Evolutionary conservation across 2,888 invertebrate species (phyloP).

Genomic region (Furcula furcula): DNA sequence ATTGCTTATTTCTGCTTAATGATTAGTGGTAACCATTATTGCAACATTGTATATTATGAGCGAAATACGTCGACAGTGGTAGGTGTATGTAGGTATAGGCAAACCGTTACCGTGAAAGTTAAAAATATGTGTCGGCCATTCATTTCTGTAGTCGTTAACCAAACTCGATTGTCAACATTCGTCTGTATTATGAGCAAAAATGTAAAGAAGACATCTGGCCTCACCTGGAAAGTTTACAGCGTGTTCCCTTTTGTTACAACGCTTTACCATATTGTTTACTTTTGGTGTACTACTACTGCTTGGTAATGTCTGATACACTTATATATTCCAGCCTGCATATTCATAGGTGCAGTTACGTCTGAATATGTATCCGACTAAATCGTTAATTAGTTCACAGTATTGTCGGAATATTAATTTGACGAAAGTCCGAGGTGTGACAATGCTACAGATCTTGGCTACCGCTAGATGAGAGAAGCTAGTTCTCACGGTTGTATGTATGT

Average conservation of each 20-base stretch:
- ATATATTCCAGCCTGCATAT: slow-evolving; percentile 35
- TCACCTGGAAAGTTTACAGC: too few relatives aligned
- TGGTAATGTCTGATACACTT: too few relatives aligned
- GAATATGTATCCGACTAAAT: slow-evolving; percentile 41
- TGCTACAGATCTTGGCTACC: slow-evolving; percentile 70
- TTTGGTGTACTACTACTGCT: too few relatives aligned
- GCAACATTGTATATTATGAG: slow-evolving; percentile 23
- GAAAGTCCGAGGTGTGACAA: slow-evolving; percentile 54
- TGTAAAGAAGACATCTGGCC: too few relatives aligned
- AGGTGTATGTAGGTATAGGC: slow-evolving; percentile 2
- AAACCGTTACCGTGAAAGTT: slow-evolving; percentile 1
- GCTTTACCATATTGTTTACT: too few relatives aligned
- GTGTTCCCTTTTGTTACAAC: too few relatives aligned
- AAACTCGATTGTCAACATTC: not conserved
- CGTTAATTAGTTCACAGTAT: slow-evolving; percentile 66
- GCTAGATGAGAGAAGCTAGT: slow-evolving; percentile 64
- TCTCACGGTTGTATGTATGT: slow-evolving; percentile 74
- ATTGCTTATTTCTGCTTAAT: too few relatives aligned
- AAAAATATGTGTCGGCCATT: not conserved
- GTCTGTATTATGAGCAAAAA: too few relatives aligned
- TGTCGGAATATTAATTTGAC: slow-evolving; percentile 58
- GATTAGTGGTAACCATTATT: too few relatives aligned
- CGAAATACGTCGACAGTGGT: slow-evolving; percentile 18
- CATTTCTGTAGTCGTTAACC: not conserved
- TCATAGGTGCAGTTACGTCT: slow-evolving; percentile 35